phyloP scores from a whole-genome alignment of 2,797 vertebrate species.

The Platyrinchus mystaceus region DNA sequence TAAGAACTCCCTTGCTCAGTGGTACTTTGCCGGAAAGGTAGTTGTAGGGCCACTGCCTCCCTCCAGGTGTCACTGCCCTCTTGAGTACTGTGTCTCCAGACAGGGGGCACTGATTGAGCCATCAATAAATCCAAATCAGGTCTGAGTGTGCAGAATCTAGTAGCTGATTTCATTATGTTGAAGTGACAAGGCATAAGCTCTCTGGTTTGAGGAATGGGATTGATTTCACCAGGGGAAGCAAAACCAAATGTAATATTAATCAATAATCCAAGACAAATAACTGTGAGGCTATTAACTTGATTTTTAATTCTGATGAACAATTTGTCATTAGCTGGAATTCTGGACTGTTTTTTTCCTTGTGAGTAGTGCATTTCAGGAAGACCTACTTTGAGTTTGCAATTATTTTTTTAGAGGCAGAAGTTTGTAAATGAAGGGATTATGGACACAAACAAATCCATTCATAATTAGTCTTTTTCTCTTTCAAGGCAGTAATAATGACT shows the following conservation, averaged over 20 bases:
- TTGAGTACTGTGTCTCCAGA: neutral
- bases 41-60: neutral
- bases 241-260: conserved; percentile 47
- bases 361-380: conserved; percentile 1
- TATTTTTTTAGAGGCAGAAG: conserved; percentile 2
- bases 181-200: neutral
- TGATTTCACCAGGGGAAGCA: conserved; percentile 37
- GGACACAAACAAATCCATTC: conserved; percentile 24
- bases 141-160: neutral
- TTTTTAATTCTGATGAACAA: conserved; percentile 29
- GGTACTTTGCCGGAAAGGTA: neutral
- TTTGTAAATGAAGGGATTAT: conserved; percentile 8
- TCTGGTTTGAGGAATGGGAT: conserved; percentile 3
- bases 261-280: conserved; percentile 45
- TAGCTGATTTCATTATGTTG: conserved; percentile 2
- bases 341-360: neutral
- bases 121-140: neutral
- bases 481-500: conserved; percentile 28
- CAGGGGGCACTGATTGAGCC: neutral
- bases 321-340: conserved; percentile 43
- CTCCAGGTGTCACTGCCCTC: conserved; percentile 21
- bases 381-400: neutral
- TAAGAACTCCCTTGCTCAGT: neutral
- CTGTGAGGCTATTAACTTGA: neutral
- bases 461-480: conserved; percentile 11